These are phyloP conservation scores for Gadus chalcogrammus DNA, from an alignment of 2,113 vertebrate genomes.

Conservation along the genomic window DNA sequence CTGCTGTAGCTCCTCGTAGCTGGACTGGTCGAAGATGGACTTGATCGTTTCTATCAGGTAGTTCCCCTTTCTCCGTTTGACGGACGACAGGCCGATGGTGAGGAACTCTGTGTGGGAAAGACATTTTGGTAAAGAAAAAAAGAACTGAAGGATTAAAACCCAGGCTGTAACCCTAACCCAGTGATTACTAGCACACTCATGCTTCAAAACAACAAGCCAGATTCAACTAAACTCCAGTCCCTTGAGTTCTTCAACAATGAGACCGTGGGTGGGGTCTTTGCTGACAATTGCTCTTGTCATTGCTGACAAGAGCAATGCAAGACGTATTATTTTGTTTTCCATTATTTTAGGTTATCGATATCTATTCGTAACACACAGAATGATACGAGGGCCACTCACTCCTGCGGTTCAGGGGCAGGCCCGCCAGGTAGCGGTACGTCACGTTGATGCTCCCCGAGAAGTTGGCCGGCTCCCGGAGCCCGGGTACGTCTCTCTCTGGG, in stretches of 20 bases:
- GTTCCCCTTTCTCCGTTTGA: constrained; percentile 92
- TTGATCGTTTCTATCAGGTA: constrained; percentile 96
- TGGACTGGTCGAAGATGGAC: constrained; percentile 96
- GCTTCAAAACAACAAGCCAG: too few species aligned
- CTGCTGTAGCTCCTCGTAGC: constrained; percentile 95
- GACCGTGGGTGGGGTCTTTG: too few species aligned
- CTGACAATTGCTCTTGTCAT: too few species aligned
- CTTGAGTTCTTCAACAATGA: too few species aligned
- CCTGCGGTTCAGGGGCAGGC: constrained; percentile 88
- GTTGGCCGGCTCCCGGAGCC: constrained; percentile 91
- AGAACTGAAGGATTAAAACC: too few species aligned
- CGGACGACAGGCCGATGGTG: constrained; percentile 93
- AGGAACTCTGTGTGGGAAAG: constrained; percentile 82
- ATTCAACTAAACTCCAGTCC: too few species aligned
- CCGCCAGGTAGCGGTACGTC: constrained; percentile 92
- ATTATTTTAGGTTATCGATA: too few species aligned
- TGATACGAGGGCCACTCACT: constrained; percentile 70
- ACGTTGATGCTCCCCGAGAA: constrained; percentile 95
- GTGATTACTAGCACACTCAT: too few species aligned
- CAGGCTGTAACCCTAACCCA: too few species aligned
- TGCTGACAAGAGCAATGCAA: too few species aligned
- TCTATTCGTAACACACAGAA: too few species aligned
- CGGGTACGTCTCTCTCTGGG: constrained; percentile 87
- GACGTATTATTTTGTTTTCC: too few species aligned
- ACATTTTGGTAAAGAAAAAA: not conserved